phyloP scores from a whole-genome alignment of 2,888 invertebrate genomes.

The Drosophila demipolita region DNA sequence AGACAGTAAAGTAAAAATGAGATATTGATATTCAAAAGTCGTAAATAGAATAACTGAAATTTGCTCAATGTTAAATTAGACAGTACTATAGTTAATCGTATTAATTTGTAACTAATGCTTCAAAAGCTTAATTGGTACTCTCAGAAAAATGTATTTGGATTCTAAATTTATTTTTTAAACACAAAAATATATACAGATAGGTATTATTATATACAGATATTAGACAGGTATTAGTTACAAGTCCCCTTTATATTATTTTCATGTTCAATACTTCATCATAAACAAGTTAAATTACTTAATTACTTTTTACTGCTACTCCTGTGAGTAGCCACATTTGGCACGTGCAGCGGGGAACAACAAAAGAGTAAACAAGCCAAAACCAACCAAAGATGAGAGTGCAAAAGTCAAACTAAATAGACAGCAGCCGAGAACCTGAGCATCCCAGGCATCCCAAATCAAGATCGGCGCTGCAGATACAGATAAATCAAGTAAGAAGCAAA shows the following conservation, averaged over 20 bases:
- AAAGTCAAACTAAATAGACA: constrained; percentile 78
- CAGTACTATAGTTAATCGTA: neutral
- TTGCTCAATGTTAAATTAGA: neutral
- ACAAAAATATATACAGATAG: neutral
- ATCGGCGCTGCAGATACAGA: constrained; percentile 52
- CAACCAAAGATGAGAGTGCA: constrained; percentile 72
- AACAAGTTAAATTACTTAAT: constrained; percentile 6
- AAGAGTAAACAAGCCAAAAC: constrained; percentile 2
- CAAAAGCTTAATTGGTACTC: neutral
- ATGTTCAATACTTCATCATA: neutral
- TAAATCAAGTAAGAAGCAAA: constrained; percentile 60
- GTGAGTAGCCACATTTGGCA: constrained; percentile 47
- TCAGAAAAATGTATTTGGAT: neutral
- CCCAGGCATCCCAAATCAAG: constrained; percentile 65
- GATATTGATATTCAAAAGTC: neutral
- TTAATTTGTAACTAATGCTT: neutral
- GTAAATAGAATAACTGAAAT: neutral
- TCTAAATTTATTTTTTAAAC: neutral
- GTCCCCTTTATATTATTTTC: no score
- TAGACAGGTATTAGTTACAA: no score
- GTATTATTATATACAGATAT: neutral
- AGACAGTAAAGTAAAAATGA: neutral
- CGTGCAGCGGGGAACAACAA: constrained; percentile 47
- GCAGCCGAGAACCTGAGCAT: constrained; percentile 60
- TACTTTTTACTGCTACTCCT: neutral